A percentile compares a stretch with the other conserved stretches of the same genome.
phyloP scores from a whole-genome alignment of 35 echinoderm and acorn worm species.

The Hemicentrotus pulcherrimus region DNA sequence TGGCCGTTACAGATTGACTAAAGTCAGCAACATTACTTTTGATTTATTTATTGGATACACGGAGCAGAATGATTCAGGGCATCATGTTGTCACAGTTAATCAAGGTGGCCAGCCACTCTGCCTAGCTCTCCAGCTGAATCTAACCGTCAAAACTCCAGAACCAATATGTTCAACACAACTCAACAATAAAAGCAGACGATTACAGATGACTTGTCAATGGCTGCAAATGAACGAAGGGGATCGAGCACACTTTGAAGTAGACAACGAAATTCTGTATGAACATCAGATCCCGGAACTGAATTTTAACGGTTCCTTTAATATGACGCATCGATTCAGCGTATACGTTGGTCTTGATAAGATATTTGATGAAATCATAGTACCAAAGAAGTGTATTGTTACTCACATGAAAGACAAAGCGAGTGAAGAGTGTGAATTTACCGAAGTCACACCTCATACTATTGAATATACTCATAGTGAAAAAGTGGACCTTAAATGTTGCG shows the following conservation, averaged over 20 bases:
- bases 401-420: neutral
- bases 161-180: neutral
- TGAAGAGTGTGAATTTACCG: neutral
- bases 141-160: neutral
- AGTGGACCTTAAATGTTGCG: neutral
- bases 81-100: neutral
- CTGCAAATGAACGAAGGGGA: neutral
- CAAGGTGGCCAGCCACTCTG: neutral
- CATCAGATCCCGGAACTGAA: neutral
- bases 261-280: neutral
- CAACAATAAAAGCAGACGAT: neutral
- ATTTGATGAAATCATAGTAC: neutral
- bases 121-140: neutral
- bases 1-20: neutral
- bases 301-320: neutral
- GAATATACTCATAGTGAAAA: neutral
- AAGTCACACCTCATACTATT: neutral
- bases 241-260: neutral
- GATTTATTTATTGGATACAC: neutral
- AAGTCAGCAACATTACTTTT: neutral
- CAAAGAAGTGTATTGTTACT: neutral
- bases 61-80: neutral
- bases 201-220: neutral
- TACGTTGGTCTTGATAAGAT: neutral
- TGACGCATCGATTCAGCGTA: neutral